These are phyloP conservation scores for Gortyna flavago DNA, from an alignment of 2,888 invertebrate species.

Conservation along the genomic window DNA sequence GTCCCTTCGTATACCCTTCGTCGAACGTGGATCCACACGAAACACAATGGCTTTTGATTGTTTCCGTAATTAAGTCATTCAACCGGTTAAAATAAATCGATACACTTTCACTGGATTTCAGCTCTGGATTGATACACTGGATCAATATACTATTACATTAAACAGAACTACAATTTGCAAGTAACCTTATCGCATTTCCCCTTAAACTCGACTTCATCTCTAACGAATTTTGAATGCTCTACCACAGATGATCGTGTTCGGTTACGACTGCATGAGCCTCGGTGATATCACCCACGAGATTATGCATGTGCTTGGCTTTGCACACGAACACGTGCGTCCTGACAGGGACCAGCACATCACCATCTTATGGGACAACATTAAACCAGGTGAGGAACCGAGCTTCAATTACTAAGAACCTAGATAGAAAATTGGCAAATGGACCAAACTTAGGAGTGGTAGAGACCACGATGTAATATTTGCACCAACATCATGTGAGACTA, in stretches of 20 bases:
- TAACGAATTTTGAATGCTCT: neutral
- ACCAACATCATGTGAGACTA: neutral
- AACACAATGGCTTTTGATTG: neutral
- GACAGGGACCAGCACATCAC: slow-evolving; percentile 92
- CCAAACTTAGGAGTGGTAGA: neutral
- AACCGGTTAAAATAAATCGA: neutral
- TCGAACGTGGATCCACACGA: neutral
- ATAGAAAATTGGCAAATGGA: neutral
- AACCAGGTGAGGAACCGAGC: slow-evolving; percentile 84
- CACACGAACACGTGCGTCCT: slow-evolving; percentile 94
- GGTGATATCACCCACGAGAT: slow-evolving; percentile 94
- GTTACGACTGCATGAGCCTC: slow-evolving; percentile 88
- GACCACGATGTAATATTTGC: neutral
- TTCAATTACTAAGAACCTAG: neutral
- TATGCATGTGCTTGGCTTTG: slow-evolving; percentile 94
- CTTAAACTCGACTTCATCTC: neutral
- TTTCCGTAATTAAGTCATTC: neutral
- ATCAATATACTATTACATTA: neutral
- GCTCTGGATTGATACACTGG: neutral
- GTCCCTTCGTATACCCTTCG: no score
- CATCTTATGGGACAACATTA: slow-evolving; percentile 93
- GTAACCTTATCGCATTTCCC: neutral
- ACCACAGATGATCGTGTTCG: slow-evolving; percentile 82
- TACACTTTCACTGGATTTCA: neutral
- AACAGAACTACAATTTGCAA: neutral